Base-by-base conservation (phyloP, 2,797 vertebrate species). In the Alosa sapidissima region DNA sequence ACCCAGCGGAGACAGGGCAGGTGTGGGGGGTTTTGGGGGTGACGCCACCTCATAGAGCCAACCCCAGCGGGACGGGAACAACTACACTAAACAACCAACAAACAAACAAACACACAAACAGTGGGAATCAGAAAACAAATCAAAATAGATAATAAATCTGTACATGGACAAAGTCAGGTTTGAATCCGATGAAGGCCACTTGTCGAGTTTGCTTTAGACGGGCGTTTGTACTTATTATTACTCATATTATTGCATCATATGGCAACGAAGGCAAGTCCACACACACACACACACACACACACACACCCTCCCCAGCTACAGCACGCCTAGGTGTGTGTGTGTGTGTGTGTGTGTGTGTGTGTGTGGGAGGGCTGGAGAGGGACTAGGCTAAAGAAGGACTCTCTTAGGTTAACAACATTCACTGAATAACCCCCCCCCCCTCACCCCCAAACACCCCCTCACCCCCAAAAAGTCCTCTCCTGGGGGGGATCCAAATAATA, bases 71-170 rank as follows among this genome's bases (percentile, higher is more conserved):
- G 8, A 10, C 11, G 16, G 55, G 19, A n/a, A 16, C 4, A 19
- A 21, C 16, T 62, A 48, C 86, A 72, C 54, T 86, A 60, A 68
- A 82, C 72, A 95, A 97, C 94, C 96, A 96, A 97, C 98, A 99
- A 98, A 98, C 97, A 55, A 84, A 84, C 89, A 91, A 52, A 13
- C 52, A 89, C 2, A 88, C 82, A 86, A 89, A 93, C 93, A 93
- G 92, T 91, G 93, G 93, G 92, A 92, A 93, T 93, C 85, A 87
- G 86, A 86, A 89, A 89, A 58, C 85, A 91, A 89, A 89, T 86
- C 87, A 82, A 82, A 90, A 83, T 90, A 90, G 49, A 51, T 28
- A 28, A 28, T 28, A 28, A 1, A 11, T 51, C 8, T 51, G 51
- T 52, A 94, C 92, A 93, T 85, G 89, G 87, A 92, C 91, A 4